Base-by-base conservation (phyloP, 2,888 invertebrate genomes). In the Hybos culiciformis region DNA sequence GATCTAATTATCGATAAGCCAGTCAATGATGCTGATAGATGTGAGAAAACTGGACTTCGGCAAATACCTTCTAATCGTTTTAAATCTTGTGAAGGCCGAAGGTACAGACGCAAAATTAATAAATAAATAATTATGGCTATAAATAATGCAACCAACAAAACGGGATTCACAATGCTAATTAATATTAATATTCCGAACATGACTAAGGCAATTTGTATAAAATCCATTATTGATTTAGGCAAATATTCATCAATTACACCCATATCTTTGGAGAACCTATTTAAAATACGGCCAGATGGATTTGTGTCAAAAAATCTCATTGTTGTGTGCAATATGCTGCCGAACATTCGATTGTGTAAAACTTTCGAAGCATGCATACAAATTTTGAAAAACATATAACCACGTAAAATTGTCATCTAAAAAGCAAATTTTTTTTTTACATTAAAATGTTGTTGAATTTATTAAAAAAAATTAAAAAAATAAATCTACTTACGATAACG, bases 41-140 rank as follows among this genome's bases (percentile, higher is more conserved):
- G 90, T 0, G 90, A 85, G 62, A 91, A 92, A 0, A 94, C 84
- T 0, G 94, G 93, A 65, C 91, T 90, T 48, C 85, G 75, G 70
- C 80, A 75, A 45, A 78, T 78, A 52, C 80, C 79, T 58, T 82
- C 82, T 48, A 82, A 64, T 38, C 79, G 70, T 59, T 79, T 88
- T 0, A 88, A 70, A 56, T 80, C 81, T 53, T 84, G 74, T 1
- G 86, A 80, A 0, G 84, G 79, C 12, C 72, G 69, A 34, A 88
- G 61, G 59, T 85, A 88, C 56, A 80, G 73, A 48, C 67, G 70
- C 18, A 87, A 61, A 26, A 85, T 60, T 15, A 74, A 57, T 42
- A 74, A 60, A 57, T 87, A 86, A 1, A 79, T 52, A 1, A 77
- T 23, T 8, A 74, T 62, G 31, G 87, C 74, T 5, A 82, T 67